Conservation (phyloP, 2,797 vertebrate genomes). For the Babyrousa celebensis region DNA sequence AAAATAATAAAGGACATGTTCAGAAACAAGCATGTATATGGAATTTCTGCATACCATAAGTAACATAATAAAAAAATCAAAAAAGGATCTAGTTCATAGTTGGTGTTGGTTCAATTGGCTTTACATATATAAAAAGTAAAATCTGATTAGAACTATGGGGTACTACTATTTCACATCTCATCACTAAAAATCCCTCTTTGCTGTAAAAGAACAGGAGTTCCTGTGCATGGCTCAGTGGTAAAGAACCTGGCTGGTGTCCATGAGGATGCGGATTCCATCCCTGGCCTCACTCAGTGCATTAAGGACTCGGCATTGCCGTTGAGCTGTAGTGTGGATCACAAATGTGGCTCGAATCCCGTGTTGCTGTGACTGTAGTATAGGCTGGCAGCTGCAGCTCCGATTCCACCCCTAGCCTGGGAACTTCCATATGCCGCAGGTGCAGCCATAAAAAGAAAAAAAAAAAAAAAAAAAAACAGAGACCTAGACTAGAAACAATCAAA, state of each 20-base stretch:
- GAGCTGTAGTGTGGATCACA: too few species aligned
- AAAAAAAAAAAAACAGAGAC: background rate
- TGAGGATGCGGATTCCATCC: too few species aligned
- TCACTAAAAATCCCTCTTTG: background rate
- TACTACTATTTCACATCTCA: background rate
- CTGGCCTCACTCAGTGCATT: too few species aligned
- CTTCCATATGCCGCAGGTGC: too few species aligned
- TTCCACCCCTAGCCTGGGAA: too few species aligned
- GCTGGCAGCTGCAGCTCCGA: too few species aligned
- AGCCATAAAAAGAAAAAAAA: too few species aligned
- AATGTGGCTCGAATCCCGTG: too few species aligned
- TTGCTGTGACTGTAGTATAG: too few species aligned
- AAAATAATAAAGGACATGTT: background rate
- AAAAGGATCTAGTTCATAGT: background rate
- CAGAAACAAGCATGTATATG: background rate
- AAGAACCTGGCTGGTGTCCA: too few species aligned
- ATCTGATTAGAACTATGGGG: background rate
- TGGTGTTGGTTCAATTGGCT: background rate
- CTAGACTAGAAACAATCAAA: background rate
- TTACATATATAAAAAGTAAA: background rate
- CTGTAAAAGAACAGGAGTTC: background rate
- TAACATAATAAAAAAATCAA: background rate
- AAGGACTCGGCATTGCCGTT: too few species aligned
- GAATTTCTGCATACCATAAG: background rate
- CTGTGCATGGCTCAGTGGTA: too few species aligned